Percentiles rank a stretch among this genome's conserved stretches.
These are phyloP conservation scores for Drosophila mimica DNA, from an alignment of 2,888 invertebrate genomes.

Conservation along the genomic window DNA sequence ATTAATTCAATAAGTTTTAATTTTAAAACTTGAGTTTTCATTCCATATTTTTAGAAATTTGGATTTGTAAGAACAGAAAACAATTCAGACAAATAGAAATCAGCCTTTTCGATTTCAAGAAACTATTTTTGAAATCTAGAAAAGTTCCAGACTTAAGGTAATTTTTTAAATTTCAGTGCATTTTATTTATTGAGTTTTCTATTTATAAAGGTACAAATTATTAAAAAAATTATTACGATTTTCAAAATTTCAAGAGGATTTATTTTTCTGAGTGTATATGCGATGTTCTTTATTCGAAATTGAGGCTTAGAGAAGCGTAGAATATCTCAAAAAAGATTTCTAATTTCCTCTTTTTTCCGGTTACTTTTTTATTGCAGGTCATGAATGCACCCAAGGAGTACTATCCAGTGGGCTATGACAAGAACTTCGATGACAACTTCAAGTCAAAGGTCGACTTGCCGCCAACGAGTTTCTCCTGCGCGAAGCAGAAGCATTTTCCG, in stretches of 20 bases:
- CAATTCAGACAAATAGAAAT: no score
- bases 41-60: no score
- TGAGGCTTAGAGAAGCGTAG: rapidly evolving
- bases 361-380: conserved; percentile 86
- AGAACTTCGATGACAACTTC: conserved; percentile 95
- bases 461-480: conserved; percentile 93
- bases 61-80: no score
- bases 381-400: conserved; percentile 96
- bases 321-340: neutral
- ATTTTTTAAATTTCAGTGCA: no score
- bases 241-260: neutral
- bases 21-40: no score
- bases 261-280: neutral
- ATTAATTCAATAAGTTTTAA: no score
- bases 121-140: no score
- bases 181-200: no score
- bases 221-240: no score
- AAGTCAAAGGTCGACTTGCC: conserved; percentile 93
- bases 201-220: no score
- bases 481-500: conserved; percentile 95
- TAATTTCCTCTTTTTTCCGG: neutral
- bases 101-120: no score
- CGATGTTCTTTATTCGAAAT: neutral
- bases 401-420: conserved; percentile 94
- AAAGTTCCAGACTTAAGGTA: no score